Evolutionary conservation across 2,888 invertebrate genomes (phyloP), one percentile per base, ranked within the genome.

Genomic region (Marasmarcha lunaedactyla): DNA sequence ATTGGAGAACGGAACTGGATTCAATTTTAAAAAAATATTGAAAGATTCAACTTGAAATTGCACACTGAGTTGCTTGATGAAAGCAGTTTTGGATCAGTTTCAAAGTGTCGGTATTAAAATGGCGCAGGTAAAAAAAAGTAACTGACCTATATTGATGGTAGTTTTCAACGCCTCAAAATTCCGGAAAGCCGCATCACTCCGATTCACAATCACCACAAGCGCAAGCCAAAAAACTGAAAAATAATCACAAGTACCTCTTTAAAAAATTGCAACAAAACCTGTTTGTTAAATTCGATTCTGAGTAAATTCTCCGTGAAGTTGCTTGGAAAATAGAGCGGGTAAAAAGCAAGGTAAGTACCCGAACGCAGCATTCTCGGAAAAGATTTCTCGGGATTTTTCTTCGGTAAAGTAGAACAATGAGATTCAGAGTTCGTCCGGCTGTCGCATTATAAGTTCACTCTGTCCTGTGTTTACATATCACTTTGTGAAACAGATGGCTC

Each of bases 101-200:
- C n/a, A n/a, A n/a, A n/a, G n/a, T n/a, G n/a, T n/a, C n/a, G n/a
- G n/a, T n/a, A n/a, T n/a, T n/a, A n/a, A n/a, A n/a, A n/a, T n/a
- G n/a, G n/a, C n/a, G n/a, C n/a, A n/a, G n/a, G n/a, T n/a, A n/a
- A n/a, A n/a, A n/a, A n/a, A n/a, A n/a, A n/a, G n/a, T n/a, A n/a
- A n/a, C 73, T 71, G 54, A 79, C 81, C 79, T 40, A 79, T 63
- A 45, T 62, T 63, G 40, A 79, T 50, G 35, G 62, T 58, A 37
- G 61, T 61, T 57, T 79, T 79, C 33, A 66, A 53, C 41, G 65
- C 49, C 50, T 73, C 72, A 48, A 67, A 74, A 54, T 74, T 69
- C 42, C 69, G 59, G 50, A 77, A 71, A 37, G 70, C 69, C 42
- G 66, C 65, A 37, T 57, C 57, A 39, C 52, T 53, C 35, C 51